phyloP scores from a whole-genome alignment of 2,797 vertebrate genomes.

The Sebastes iracundus region DNA sequence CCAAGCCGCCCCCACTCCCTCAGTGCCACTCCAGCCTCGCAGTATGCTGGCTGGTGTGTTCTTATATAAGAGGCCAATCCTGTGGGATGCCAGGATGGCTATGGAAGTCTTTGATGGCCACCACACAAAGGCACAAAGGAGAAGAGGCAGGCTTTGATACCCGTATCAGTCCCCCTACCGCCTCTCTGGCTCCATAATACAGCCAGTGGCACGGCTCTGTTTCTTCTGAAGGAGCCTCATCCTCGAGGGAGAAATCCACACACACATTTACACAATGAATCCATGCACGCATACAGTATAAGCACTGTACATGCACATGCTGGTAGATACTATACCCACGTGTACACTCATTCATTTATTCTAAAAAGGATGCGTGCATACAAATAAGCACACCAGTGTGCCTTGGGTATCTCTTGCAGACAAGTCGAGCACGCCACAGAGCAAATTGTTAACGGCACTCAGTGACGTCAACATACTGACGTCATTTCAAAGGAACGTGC shows the following conservation, averaged over 20 bases:
- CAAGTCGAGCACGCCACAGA: not conserved
- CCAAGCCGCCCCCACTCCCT: slow-evolving; percentile 57
- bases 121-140: slow-evolving; percentile 74
- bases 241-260: slow-evolving; percentile 35
- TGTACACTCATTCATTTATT: slow-evolving; percentile 19
- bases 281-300: not conserved
- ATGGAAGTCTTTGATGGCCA: slow-evolving; percentile 75
- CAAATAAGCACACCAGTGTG: not conserved
- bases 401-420: slow-evolving; percentile 4
- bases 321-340: not conserved
- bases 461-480: slow-evolving; percentile 16
- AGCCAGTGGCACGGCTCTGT: slow-evolving; percentile 52
- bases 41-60: slow-evolving; percentile 72
- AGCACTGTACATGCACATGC: not conserved
- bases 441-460: not conserved
- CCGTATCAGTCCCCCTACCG: slow-evolving; percentile 66
- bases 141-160: slow-evolving; percentile 76
- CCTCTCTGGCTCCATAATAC: slow-evolving; percentile 67
- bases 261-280: slow-evolving; percentile 37
- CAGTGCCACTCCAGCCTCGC: slow-evolving; percentile 57
- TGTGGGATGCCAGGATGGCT: slow-evolving; percentile 65
- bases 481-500: slow-evolving; percentile 12
- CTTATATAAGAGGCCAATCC: slow-evolving; percentile 76
- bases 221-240: slow-evolving; percentile 40
- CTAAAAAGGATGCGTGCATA: slow-evolving; percentile 13